Conservation (phyloP, 2,797 vertebrate species). For the Morelia viridis region DNA sequence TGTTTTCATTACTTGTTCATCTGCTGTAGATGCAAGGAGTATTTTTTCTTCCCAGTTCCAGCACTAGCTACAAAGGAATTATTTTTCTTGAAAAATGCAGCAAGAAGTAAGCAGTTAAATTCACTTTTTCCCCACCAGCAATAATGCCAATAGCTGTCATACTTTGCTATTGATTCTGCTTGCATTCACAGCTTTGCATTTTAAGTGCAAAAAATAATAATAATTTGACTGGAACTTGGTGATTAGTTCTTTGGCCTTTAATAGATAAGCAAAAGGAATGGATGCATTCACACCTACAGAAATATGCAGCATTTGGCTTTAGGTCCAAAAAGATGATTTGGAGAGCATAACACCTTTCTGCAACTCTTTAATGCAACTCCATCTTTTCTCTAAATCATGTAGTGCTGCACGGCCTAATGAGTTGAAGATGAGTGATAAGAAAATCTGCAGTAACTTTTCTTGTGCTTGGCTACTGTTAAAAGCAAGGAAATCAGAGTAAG, state of each 20-base stretch:
- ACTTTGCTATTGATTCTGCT: background rate
- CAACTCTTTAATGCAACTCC: background rate
- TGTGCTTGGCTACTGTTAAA: background rate
- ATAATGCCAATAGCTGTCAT: background rate
- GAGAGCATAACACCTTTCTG: background rate
- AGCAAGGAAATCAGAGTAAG: background rate
- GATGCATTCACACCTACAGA: background rate
- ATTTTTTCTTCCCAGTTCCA: background rate
- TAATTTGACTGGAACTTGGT: background rate
- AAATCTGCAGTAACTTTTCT: background rate
- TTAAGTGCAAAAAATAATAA: background rate
- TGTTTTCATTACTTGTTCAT: background rate
- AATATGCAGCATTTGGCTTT: background rate
- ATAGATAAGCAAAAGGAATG: background rate
- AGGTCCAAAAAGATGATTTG: background rate
- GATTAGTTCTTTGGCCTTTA: background rate
- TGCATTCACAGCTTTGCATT: background rate
- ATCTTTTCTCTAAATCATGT: background rate
- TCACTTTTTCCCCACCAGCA: background rate
- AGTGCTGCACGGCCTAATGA: background rate
- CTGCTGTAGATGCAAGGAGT: background rate
- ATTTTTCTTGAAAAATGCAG: background rate
- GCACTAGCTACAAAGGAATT: background rate
- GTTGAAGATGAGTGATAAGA: background rate
- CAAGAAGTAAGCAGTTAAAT: background rate